These are phyloP conservation scores for Misgurnus mizolepis DNA, from an alignment of 2,113 vertebrate genomes.

Conservation along the genomic window DNA sequence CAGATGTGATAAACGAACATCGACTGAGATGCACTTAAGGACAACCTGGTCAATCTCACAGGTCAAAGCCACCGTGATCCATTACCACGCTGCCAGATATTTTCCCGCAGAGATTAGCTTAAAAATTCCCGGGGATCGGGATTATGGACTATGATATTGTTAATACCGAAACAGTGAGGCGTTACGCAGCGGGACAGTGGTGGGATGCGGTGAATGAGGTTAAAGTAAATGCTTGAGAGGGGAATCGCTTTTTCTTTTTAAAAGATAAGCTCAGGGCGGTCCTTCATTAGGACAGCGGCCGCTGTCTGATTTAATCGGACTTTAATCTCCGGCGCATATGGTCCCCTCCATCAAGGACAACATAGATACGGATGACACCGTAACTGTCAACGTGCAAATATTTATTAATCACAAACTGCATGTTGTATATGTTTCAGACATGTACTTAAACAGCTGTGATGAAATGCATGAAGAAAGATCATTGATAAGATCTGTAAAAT, in stretches of 20 bases:
- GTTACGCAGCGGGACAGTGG: background rate
- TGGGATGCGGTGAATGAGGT: constrained; percentile 41
- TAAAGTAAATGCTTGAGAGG: constrained; percentile 21
- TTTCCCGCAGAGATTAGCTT: constrained; percentile 13
- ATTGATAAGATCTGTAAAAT: too few species aligned
- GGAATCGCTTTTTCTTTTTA: constrained; percentile 49
- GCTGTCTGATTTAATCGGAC: constrained; percentile 66
- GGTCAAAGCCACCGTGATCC: constrained; percentile 18
- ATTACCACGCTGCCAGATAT: background rate
- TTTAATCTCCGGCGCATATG: constrained; percentile 72
- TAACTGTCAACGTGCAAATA: constrained; percentile 35
- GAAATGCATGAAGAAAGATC: too few species aligned
- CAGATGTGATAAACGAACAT: constrained; percentile 36
- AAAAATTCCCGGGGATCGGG: background rate
- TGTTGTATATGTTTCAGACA: background rate
- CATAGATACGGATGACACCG: constrained; percentile 36
- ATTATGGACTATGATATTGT: constrained; percentile 3
- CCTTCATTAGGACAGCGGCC: constrained; percentile 57
- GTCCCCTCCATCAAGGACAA: constrained; percentile 60
- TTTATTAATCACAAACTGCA: background rate
- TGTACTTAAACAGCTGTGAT: background rate
- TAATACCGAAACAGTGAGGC: background rate
- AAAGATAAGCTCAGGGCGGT: constrained; percentile 52
- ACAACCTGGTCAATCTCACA: constrained; percentile 20
- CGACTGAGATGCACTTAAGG: constrained; percentile 32